Conservation (phyloP, 2,888 invertebrate species). For the Onchidella celtica region DNA sequence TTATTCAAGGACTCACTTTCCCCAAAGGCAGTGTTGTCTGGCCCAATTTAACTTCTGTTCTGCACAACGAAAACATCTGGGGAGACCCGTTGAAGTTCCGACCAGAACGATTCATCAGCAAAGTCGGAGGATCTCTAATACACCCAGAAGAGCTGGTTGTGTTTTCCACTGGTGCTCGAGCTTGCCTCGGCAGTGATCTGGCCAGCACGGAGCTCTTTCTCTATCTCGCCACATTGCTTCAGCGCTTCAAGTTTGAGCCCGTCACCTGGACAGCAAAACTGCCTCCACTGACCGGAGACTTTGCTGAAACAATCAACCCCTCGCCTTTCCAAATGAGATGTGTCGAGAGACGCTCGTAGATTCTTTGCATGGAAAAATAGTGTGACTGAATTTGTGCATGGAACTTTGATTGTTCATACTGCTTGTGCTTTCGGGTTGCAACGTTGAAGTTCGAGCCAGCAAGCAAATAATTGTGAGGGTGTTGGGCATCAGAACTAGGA, state of each 20-base stretch:
- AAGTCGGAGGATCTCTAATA: conserved; percentile 52
- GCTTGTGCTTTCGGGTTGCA: too few relatives aligned
- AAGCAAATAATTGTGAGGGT: too few relatives aligned
- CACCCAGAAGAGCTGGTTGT: conserved; percentile 55
- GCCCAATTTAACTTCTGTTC: conserved; percentile 64
- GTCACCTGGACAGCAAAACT: not conserved
- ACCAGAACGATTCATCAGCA: conserved; percentile 67
- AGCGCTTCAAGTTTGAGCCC: conserved; percentile 46
- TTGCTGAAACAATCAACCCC: conserved; percentile 5
- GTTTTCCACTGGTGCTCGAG: conserved; percentile 40
- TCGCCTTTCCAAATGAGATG: conserved; percentile 26
- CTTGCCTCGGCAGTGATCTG: conserved; percentile 43
- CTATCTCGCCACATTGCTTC: conserved; percentile 42
- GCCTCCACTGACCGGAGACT: conserved; percentile 6
- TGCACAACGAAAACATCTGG: conserved; percentile 62
- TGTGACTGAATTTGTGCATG: too few relatives aligned
- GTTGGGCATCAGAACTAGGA: too few relatives aligned
- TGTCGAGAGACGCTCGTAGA: not conserved
- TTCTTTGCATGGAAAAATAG: too few relatives aligned
- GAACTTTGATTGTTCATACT: too few relatives aligned
- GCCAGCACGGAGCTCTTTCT: conserved; percentile 49
- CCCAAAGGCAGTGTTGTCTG: conserved; percentile 65
- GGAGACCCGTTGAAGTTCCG: conserved; percentile 61
- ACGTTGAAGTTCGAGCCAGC: too few relatives aligned
- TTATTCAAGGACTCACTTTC: conserved; percentile 66